These are phyloP conservation scores for Meriones unguiculatus DNA, from an alignment of 2,113 vertebrate genomes.

Conservation along the genomic window DNA sequence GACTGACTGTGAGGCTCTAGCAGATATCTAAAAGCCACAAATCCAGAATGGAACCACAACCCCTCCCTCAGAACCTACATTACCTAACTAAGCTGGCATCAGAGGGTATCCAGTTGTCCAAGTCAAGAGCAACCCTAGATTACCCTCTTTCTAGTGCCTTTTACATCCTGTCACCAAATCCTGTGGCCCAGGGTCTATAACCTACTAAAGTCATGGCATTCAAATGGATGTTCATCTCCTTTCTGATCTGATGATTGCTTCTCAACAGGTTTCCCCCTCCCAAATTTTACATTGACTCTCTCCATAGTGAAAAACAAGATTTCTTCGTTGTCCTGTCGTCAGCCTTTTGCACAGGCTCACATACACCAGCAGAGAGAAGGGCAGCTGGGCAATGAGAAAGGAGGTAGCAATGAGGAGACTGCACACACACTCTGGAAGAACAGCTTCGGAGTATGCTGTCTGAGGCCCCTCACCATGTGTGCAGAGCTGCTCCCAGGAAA, in stretches of 20 bases:
- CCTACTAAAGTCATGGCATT: not conserved
- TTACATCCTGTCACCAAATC: not conserved
- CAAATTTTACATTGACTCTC: not conserved
- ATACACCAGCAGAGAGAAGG: not conserved
- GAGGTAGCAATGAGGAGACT: not conserved
- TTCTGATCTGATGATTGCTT: conserved; percentile 25
- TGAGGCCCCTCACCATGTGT: not conserved
- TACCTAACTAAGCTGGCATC: not conserved
- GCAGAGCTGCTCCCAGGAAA: not conserved
- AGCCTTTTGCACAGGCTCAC: conserved; percentile 5
- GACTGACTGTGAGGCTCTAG: not conserved
- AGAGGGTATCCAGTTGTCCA: not conserved
- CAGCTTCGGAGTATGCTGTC: not conserved
- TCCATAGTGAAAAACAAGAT: conserved; percentile 11
- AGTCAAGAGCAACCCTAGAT: not conserved
- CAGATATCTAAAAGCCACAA: not conserved
- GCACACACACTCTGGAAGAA: not conserved
- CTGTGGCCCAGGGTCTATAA: not conserved
- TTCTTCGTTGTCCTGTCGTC: not conserved
- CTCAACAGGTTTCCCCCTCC: not conserved
- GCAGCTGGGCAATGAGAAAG: not conserved
- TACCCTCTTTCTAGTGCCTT: not conserved
- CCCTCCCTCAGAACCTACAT: not conserved
- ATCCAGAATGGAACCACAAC: not conserved
- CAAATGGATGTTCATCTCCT: not conserved